Evolutionary conservation across 2,113 vertebrate species (phyloP), one percentile per base, ranked within the genome.

Genomic region (Euleptes europaea): DNA sequence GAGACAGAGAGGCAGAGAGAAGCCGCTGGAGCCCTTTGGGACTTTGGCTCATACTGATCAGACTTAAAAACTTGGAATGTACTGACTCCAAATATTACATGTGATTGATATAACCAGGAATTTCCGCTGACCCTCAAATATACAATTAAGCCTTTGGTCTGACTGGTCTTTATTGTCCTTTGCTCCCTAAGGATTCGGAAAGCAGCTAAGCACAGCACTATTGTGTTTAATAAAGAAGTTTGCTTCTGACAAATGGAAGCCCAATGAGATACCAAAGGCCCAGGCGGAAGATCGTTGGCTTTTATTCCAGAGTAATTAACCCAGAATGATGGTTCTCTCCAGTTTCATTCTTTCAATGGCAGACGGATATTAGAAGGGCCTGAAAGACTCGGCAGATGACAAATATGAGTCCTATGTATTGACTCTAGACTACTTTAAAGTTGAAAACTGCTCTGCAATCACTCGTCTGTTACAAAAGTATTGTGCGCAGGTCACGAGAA

Each of bases 191-290:
- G 82, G 85, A 77, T 92, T 90, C 76, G 87, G 83, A 86, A 90
- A 90, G 88, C 88, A 83, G 88, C 70, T 71, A 85, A 80, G 77
- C 89, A 54, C 82, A 84, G 83, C 88, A 82, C 73, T 90, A 88
- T 78, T 89, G 88, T 54, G 31, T 86, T 92, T 85, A 85, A 85
- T 85, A 88, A 82, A 92, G 71, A 87, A 5, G 80, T 93, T 90
- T 91, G 89, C 91, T 92, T 89, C 74, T 88, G 75, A 88, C 54
- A 83, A 87, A 84, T 92, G 89, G 77, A 90, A 83, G 84, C 92
- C 86, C 90, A 93, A 84, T 69, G 83, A 1, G 81, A 78, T 49
- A 87, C 74, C 74, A 83, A 78, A 83, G 83, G 67, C 77, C 13
- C 31, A 73, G 77, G 65, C 42, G 57, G 54, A 72, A 47, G 57